Percentiles rank a stretch among this genome's conserved stretches.
Conservation (phyloP, 2,888 invertebrate genomes). For the Melangyna quadrimaculata region DNA sequence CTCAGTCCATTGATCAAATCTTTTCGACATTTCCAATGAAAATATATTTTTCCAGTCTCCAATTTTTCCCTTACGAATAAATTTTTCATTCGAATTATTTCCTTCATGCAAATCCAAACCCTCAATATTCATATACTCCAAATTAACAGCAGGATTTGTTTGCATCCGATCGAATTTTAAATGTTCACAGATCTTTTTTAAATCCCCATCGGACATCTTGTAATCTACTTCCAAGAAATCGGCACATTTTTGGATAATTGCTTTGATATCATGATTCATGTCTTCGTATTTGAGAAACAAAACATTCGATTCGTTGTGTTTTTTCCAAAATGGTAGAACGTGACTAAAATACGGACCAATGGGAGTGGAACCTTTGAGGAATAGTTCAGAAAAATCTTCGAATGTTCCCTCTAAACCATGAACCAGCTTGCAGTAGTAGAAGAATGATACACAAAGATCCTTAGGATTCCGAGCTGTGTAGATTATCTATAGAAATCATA, state of each 20-base stretch:
- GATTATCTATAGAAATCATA: constrained; percentile 86
- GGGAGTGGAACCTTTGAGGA: constrained; percentile 86
- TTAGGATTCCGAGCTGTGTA: constrained; percentile 95
- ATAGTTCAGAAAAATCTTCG: constrained; percentile 89
- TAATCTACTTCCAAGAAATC: constrained; percentile 83
- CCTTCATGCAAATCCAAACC: constrained; percentile 17
- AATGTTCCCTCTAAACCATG: constrained; percentile 86
- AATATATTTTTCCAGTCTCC: constrained; percentile 90
- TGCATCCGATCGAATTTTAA: constrained; percentile 92
- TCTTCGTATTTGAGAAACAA: constrained; percentile 92
- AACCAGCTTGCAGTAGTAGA: constrained; percentile 89
- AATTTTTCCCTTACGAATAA: constrained; percentile 89
- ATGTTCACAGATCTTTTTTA: constrained; percentile 87
- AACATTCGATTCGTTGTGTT: constrained; percentile 86
- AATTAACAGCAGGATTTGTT: constrained; percentile 89
- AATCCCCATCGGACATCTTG: constrained; percentile 85
- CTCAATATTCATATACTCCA: constrained; percentile 81
- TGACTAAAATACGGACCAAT: constrained; percentile 86
- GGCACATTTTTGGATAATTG: constrained; percentile 86
- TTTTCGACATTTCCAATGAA: constrained; percentile 86
- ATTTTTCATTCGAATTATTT: constrained; percentile 82
- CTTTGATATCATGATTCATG: constrained; percentile 87
- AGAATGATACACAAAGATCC: constrained; percentile 94
- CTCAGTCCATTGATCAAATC: constrained; percentile 88
- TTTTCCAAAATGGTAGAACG: constrained; percentile 86